phyloP scores from a whole-genome alignment of 2,113 vertebrate genomes.

The Pollachius pollachius region DNA sequence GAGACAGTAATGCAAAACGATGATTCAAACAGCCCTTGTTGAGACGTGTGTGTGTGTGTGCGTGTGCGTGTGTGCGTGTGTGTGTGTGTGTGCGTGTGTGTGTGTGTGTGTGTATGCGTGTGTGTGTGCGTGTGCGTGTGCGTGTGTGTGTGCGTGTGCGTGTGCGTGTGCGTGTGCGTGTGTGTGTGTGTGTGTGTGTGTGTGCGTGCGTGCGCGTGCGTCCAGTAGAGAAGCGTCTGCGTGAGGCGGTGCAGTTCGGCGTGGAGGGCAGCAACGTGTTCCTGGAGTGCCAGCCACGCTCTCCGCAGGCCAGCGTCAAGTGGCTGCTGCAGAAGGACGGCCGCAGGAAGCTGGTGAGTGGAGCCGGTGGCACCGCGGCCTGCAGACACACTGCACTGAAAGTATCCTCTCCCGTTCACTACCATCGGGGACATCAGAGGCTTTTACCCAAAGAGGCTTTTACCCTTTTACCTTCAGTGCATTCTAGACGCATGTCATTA shows the following conservation, averaged over 20 bases:
- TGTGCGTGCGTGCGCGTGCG: not conserved
- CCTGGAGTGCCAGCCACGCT: constrained; percentile 67
- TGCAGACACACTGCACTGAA: not conserved
- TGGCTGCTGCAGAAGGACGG: constrained; percentile 66
- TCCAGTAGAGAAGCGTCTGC: constrained; percentile 61
- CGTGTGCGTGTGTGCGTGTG: not conserved
- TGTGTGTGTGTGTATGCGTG: not conserved
- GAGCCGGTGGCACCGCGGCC: not conserved
- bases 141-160: not conserved
- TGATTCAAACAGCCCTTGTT: not conserved
- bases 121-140: not conserved
- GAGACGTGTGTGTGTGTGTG: not conserved
- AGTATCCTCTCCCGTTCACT: too few species aligned
- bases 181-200: not conserved
- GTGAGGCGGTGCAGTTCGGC: constrained; percentile 67
- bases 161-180: not conserved
- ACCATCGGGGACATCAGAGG: not conserved
- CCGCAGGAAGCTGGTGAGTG: constrained; percentile 57
- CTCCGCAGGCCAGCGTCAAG: constrained; percentile 64
- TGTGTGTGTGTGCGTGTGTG: not conserved
- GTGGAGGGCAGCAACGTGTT: constrained; percentile 70
- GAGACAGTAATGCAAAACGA: not conserved
- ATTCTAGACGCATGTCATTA: not conserved
- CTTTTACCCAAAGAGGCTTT: not conserved
- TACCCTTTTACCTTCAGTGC: not conserved